Evolutionary conservation across 2,888 invertebrate species (phyloP).

Genomic region (Rhagonycha fulva): DNA sequence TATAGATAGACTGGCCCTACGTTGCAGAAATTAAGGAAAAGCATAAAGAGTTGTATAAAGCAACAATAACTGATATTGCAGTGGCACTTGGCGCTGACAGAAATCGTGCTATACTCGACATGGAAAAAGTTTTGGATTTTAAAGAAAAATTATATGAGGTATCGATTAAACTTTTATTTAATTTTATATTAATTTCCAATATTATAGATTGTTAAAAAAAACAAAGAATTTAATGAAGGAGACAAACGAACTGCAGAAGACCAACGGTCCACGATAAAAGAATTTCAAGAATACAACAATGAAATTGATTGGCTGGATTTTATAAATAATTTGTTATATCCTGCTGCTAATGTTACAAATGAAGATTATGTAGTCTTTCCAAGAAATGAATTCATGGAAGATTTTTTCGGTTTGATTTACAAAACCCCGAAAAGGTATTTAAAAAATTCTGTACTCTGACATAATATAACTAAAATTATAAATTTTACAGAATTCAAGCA

Average conservation of each 20-base stretch:
- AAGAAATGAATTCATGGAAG: not conserved
- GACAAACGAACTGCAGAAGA: not conserved
- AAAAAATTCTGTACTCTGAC: not conserved
- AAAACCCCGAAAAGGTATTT: slow-evolving; percentile 18
- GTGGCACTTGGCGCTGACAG: slow-evolving; percentile 35
- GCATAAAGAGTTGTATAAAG: slow-evolving; percentile 13
- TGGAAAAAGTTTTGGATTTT: slow-evolving; percentile 38
- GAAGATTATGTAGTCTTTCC: slow-evolving; percentile 10
- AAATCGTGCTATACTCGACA: slow-evolving; percentile 31
- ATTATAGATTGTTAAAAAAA: not conserved
- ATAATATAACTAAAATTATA: not conserved
- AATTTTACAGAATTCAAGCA: slow-evolving; percentile 16
- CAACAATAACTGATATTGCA: slow-evolving; percentile 23
- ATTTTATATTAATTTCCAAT: not conserved
- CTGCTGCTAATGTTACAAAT: not conserved
- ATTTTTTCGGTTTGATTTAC: not conserved
- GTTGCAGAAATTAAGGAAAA: slow-evolving; percentile 5
- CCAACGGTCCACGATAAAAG: not conserved
- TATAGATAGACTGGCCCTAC: slow-evolving; percentile 3
- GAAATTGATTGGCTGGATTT: slow-evolving; percentile 19
- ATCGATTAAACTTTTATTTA: not conserved
- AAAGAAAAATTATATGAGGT: slow-evolving; percentile 32
- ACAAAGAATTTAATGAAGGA: not conserved
- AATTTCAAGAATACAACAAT: slow-evolving; percentile 8
- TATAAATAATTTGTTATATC: slow-evolving; percentile 3